phyloP scores from a whole-genome alignment of 2,888 invertebrate species.

The Ceriagrion tenellum region DNA sequence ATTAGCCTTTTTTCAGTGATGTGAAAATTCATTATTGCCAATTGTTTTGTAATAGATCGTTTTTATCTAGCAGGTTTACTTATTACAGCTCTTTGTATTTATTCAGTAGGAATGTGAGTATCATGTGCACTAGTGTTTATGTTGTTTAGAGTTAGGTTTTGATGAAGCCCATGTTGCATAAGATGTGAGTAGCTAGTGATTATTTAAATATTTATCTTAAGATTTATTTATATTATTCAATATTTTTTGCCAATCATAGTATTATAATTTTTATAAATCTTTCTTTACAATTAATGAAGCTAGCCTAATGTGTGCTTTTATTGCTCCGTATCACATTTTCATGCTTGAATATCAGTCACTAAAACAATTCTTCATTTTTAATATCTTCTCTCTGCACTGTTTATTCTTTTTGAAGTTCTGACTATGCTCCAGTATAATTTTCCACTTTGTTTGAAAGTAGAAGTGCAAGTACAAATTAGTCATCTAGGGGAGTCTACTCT shows the following conservation, averaged over 20 bases:
- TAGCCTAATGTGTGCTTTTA: neutral
- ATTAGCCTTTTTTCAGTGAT: neutral
- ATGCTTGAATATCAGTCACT: neutral
- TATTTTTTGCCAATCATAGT: slow-evolving; percentile 3
- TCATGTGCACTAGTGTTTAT: neutral
- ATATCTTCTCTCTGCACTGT: neutral
- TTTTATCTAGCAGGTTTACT: neutral
- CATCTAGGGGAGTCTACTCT: neutral
- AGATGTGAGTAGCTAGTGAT: slow-evolving; percentile 9
- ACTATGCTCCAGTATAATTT: neutral
- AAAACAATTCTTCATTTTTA: neutral
- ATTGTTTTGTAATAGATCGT: neutral
- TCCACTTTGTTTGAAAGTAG: neutral
- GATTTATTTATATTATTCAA: neutral
- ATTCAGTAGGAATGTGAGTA: neutral
- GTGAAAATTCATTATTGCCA: neutral
- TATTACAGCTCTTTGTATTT: neutral
- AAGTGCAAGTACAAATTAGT: neutral
- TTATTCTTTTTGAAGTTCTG: neutral
- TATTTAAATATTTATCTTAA: slow-evolving; percentile 15
- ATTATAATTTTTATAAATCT: slow-evolving; percentile 13
- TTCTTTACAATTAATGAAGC: no score
- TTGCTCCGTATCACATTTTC: neutral
- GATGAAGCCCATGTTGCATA: neutral
- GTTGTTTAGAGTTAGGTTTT: neutral